Conservation (phyloP, 2,888 invertebrate species). For the Onthophagus sagittarius region DNA sequence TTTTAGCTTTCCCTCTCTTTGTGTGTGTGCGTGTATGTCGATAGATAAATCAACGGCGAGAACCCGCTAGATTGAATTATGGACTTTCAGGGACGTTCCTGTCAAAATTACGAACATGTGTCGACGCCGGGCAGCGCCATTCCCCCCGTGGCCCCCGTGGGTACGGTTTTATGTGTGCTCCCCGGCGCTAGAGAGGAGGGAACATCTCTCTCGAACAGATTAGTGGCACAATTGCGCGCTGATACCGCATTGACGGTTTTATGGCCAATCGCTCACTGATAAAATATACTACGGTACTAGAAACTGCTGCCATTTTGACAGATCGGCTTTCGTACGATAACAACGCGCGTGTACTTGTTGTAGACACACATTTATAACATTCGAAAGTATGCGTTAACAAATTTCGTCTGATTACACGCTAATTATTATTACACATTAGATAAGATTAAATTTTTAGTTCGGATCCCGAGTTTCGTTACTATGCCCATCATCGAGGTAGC, state of each 20-base stretch:
- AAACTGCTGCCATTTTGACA: slow-evolving; percentile 1
- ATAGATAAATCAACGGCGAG: slow-evolving; percentile 2
- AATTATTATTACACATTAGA: too few relatives aligned
- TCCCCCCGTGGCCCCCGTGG: background rate
- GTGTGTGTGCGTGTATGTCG: background rate
- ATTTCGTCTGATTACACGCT: too few relatives aligned
- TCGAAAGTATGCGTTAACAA: too few relatives aligned
- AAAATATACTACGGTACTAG: slow-evolving; percentile 7
- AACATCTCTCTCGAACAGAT: background rate
- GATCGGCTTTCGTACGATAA: background rate
- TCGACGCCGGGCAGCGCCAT: background rate
- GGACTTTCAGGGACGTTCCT: background rate
- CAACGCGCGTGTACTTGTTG: background rate
- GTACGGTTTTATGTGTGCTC: background rate
- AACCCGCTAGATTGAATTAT: slow-evolving; percentile 7
- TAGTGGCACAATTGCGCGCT: background rate
- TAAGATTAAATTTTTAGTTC: too few relatives aligned
- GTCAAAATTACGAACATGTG: background rate
- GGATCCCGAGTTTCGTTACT: too few relatives aligned
- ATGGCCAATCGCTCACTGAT: slow-evolving; percentile 18
- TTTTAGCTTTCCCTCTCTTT: background rate
- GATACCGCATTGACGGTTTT: slow-evolving; percentile 12
- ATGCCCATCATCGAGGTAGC: slow-evolving; percentile 53
- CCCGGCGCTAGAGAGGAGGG: background rate
- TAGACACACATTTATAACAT: too few relatives aligned